phyloP scores from a whole-genome alignment of 2,797 vertebrate species.

The Melanotaenia parkinsoni region DNA sequence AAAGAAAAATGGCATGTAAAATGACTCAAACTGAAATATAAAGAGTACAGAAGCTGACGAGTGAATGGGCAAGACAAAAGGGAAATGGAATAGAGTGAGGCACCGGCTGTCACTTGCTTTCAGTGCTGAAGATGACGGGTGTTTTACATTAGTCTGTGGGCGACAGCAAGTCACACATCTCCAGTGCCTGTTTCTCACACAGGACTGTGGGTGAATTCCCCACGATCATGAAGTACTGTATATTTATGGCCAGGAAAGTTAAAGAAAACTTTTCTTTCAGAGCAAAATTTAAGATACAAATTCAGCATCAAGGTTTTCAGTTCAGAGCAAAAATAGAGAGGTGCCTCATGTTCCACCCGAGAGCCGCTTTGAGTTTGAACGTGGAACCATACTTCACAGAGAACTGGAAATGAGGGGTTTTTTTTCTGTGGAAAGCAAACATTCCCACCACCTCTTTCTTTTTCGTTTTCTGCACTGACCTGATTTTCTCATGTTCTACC shows the following conservation, averaged over 20 bases:
- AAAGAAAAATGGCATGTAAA: slow-evolving; percentile 56
- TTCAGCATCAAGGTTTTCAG: slow-evolving; percentile 31
- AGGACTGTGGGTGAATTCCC: slow-evolving; percentile 44
- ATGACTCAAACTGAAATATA: slow-evolving; percentile 57
- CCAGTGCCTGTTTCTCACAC: slow-evolving; percentile 30
- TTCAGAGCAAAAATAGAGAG: slow-evolving; percentile 27
- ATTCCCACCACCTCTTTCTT: slow-evolving; percentile 16
- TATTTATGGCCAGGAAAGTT: slow-evolving; percentile 46
- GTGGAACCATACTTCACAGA: slow-evolving; percentile 50
- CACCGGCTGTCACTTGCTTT: slow-evolving; percentile 62
- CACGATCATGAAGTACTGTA: slow-evolving; percentile 33
- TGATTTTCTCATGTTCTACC: slow-evolving; percentile 11
- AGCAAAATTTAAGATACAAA: slow-evolving; percentile 50
- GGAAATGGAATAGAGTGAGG: slow-evolving; percentile 48
- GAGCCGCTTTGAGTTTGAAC: slow-evolving; percentile 34
- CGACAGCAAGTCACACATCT: slow-evolving; percentile 34
- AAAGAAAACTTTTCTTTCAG: slow-evolving; percentile 59
- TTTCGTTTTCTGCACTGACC: background rate
- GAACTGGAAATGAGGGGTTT: slow-evolving; percentile 10
- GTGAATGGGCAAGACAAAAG: slow-evolving; percentile 50
- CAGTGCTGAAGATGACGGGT: slow-evolving; percentile 64
- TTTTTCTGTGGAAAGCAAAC: slow-evolving; percentile 33
- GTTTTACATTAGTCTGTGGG: slow-evolving; percentile 69
- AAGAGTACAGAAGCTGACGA: slow-evolving; percentile 39
- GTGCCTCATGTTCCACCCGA: slow-evolving; percentile 45